Evolutionary conservation across 2,888 invertebrate species (phyloP), one percentile per base, ranked within the genome.

Genomic region (Lomographa bimaculata): DNA sequence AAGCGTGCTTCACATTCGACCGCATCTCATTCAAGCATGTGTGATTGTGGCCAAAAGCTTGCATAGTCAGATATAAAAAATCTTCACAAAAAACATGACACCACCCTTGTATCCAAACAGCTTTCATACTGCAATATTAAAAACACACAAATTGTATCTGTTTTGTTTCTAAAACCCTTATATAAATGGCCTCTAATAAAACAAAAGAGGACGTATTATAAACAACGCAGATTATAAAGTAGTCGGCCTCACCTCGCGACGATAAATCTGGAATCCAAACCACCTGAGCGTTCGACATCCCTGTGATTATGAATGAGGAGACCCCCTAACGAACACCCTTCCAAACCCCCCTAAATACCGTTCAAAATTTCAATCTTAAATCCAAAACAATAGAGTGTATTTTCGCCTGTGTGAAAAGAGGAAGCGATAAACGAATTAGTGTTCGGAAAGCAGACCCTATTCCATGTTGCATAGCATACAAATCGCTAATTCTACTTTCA

Each of bases 281-380:
- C 86, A 86, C 84, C 85, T 85, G 85, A 79, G 84, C 81, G 78
- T 80, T 80, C 80, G 79, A 81, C 81, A 69, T 73, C 71, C 77
- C 75, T 65, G 76, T 75, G 79, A 79, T 84, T 81, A 84, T 82
- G 80, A 85, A 82, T 81, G 76, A 74, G 79, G 70, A 59, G 64
- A 57, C 61, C 62, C 62, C 67, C 68, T 53, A 52, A 56, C 55
- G 46, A 44, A 57, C 56, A 58, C 53, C 57, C 52, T 50, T 40
- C 35, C 43, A 35, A 34, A 52, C 54, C 49, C 57, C 50, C 48
- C 46, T 26, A 21, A 39, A 27, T 11, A 28, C 5, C 10, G 6
- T 34, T 35, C 34, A 37, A 47, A 67, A 47, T 52, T 38, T 46
- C 52, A 57, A 62, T 62, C 51, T 32, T 71, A 61, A 61, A 36